Evolutionary conservation across 1,140 invertebrate species (phyloP).

Genomic region (Propsilocerus akamusi): DNA sequence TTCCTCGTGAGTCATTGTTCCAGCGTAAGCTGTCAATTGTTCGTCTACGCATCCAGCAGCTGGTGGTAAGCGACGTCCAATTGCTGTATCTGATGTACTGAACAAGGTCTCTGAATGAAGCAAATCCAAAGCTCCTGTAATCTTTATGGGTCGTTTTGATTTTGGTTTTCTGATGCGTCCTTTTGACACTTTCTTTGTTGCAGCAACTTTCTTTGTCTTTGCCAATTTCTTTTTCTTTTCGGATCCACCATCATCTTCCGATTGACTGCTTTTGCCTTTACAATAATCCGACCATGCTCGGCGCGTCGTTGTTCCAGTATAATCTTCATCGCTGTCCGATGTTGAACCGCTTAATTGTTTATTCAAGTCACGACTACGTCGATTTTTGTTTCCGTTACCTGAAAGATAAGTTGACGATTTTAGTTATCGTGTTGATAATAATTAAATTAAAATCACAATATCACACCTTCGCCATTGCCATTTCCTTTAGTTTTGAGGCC

Average conservation of each 20-base stretch:
- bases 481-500: conserved; percentile 72
- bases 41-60: conserved; percentile 81
- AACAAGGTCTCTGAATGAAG: conserved; percentile 78
- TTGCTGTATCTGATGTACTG: conserved; percentile 43
- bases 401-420: neutral
- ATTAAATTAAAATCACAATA: neutral
- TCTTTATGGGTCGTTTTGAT: conserved; percentile 26
- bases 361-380: conserved; percentile 29
- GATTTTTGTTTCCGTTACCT: conserved; percentile 14
- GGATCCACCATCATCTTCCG: conserved; percentile 28
- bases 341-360: conserved; percentile 21
- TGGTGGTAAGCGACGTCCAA: conserved; percentile 50
- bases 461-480: conserved; percentile 6
- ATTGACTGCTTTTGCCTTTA: conserved; percentile 33
- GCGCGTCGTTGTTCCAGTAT: conserved; percentile 45
- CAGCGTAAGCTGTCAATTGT: conserved; percentile 54
- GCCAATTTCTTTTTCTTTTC: conserved; percentile 20
- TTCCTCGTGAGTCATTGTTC: conserved; percentile 53
- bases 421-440: conserved; percentile 10
- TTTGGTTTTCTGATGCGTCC: conserved; percentile 19
- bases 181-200: conserved; percentile 9
- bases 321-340: conserved; percentile 26
- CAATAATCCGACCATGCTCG: conserved; percentile 56
- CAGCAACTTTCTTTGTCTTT: conserved; percentile 20
- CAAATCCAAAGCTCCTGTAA: conserved; percentile 71